Conservation (phyloP, 1,140 invertebrate species). For the Lordiphosa mommai region DNA sequence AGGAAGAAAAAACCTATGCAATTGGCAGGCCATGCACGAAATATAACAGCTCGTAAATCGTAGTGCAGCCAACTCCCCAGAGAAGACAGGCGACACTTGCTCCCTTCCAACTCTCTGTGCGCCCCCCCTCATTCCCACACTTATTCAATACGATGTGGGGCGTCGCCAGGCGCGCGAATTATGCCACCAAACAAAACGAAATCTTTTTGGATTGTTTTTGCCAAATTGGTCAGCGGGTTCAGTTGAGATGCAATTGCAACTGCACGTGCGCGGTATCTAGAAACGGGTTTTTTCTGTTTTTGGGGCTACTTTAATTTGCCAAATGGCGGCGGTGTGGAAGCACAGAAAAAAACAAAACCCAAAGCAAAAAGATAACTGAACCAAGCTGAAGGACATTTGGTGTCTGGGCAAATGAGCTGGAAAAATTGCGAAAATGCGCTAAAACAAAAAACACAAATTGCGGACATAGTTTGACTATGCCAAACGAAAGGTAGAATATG, state of each 20-base stretch:
- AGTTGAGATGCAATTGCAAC: conserved; percentile 45
- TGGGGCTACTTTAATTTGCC: conserved; percentile 63
- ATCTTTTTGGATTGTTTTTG: conserved; percentile 37
- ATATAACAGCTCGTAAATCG: conserved; percentile 75
- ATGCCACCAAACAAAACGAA: conserved; percentile 62
- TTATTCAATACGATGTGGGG: conserved; percentile 40
- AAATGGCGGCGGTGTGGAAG: conserved; percentile 21
- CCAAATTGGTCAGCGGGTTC: conserved; percentile 49
- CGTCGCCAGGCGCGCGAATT: conserved; percentile 67
- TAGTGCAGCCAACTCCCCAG: conserved; percentile 18
- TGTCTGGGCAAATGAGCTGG: conserved; percentile 64
- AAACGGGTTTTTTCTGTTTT: conserved; percentile 48
- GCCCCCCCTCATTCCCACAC: background rate
- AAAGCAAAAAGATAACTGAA: background rate
- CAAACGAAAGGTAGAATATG: conserved; percentile 8
- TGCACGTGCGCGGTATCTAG: conserved; percentile 54
- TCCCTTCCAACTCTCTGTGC: background rate
- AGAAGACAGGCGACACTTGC: conserved; percentile 6
- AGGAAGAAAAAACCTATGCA: conserved; percentile 8
- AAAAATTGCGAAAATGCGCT: conserved; percentile 58
- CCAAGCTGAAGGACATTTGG: conserved; percentile 60
- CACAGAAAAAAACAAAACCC: conserved; percentile 10
- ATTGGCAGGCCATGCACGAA: conserved; percentile 51
- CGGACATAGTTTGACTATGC: conserved; percentile 18
- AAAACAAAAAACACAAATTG: conserved; percentile 35